Conservation (phyloP, 2,797 vertebrate species). For the Pseudotriccus pelzelni region DNA sequence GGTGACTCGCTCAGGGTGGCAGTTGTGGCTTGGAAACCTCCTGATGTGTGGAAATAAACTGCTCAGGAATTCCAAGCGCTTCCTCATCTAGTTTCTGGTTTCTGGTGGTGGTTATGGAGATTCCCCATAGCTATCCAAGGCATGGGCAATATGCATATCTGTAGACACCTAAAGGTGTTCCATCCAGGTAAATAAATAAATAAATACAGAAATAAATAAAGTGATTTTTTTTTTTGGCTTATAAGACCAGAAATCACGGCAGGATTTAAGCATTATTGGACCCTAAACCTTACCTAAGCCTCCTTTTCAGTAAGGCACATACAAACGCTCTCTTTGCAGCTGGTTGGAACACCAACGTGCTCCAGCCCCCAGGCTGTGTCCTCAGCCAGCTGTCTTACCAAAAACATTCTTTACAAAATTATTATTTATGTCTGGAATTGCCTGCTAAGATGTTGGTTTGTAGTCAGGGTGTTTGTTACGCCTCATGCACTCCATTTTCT, state of each 20-base stretch:
- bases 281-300: not conserved
- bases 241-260: not conserved
- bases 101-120: not conserved
- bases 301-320: not conserved
- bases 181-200: not conserved
- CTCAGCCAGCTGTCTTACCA: not conserved
- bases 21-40: not conserved
- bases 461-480: not conserved
- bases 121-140: not conserved
- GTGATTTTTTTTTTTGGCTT: not conserved
- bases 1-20: not conserved
- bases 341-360: not conserved
- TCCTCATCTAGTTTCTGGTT: not conserved
- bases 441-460: not conserved
- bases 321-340: not conserved
- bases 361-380: not conserved
- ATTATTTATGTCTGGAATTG: conserved; percentile 25
- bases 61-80: not conserved
- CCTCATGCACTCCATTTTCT: not conserved
- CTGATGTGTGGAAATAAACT: not conserved
- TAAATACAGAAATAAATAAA: not conserved
- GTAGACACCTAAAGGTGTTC: not conserved
- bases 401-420: conserved; percentile 26
- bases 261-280: not conserved
- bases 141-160: not conserved